Evolutionary conservation across 2,113 vertebrate species (phyloP).

Genomic region (Panthera uncia): DNA sequence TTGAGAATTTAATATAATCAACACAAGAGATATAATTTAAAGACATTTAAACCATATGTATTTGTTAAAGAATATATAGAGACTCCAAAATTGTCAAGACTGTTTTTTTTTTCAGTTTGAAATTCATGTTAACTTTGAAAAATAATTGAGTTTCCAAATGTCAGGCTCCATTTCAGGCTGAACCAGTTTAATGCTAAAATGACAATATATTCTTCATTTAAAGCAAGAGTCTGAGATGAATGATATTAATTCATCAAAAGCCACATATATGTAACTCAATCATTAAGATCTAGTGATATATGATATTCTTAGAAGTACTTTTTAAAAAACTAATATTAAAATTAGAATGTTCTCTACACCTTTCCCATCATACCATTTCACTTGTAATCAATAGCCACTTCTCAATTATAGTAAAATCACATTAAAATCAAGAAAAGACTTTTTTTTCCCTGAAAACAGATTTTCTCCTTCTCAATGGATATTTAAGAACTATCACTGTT

Average conservation of each 20-base stretch:
- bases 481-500: not conserved
- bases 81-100: not conserved
- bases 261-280: not conserved
- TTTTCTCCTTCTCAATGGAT: constrained; percentile 18
- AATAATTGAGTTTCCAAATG: not conserved
- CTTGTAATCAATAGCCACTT: constrained; percentile 31
- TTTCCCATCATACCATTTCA: constrained; percentile 54
- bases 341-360: constrained; percentile 40
- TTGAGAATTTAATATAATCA: not conserved
- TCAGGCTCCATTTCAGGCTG: constrained; percentile 3
- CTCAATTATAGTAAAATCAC: constrained; percentile 37
- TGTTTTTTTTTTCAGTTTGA: not conserved
- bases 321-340: constrained; percentile 50
- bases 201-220: not conserved
- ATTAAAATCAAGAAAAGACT: constrained; percentile 23
- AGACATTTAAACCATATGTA: not conserved
- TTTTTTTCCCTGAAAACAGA: not conserved
- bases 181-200: not conserved
- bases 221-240: not conserved
- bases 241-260: not conserved
- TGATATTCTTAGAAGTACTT: constrained; percentile 36
- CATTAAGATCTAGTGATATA: constrained; percentile 1
- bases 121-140: constrained; percentile 34
- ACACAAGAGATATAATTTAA: not conserved
- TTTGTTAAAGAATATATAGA: not conserved